Conservation (phyloP, 2,888 invertebrate genomes). For the Operophtera brumata region DNA sequence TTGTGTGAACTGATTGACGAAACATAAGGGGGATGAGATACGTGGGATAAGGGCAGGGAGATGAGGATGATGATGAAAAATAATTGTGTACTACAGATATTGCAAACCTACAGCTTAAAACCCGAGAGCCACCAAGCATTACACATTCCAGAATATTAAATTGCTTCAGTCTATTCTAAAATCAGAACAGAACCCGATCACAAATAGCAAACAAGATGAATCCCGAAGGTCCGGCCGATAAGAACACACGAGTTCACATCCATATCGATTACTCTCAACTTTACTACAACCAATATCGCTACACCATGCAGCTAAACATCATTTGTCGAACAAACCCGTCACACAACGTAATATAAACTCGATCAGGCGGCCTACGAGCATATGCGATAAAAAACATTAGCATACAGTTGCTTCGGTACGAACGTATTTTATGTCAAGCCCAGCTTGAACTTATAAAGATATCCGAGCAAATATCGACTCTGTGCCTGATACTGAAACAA, state of each 20-base stretch:
- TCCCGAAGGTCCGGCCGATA: slow-evolving; percentile 13
- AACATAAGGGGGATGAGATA: too few relatives aligned
- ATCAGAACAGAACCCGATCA: neutral
- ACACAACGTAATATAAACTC: slow-evolving; percentile 54
- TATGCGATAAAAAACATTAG: slow-evolving; percentile 63
- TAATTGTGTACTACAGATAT: too few relatives aligned
- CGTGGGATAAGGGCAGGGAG: too few relatives aligned
- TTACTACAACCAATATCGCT: slow-evolving; percentile 28
- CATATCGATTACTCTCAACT: slow-evolving; percentile 25
- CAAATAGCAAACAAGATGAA: slow-evolving; percentile 3
- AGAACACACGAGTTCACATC: slow-evolving; percentile 20
- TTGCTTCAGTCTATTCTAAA: slow-evolving; percentile 1
- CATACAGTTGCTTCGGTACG: slow-evolving; percentile 51
- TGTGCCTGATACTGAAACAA: slow-evolving; percentile 34
- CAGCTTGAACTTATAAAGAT: slow-evolving; percentile 43
- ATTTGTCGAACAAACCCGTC: slow-evolving; percentile 42
- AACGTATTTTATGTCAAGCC: slow-evolving; percentile 57
- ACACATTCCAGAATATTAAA: neutral
- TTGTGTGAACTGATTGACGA: too few relatives aligned
- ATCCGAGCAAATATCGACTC: slow-evolving; percentile 46
- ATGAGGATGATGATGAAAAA: too few relatives aligned
- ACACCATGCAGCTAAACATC: slow-evolving; percentile 32
- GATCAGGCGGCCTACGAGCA: slow-evolving; percentile 49
- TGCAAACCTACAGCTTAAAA: too few relatives aligned
- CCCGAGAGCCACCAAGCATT: neutral